Evolutionary conservation across 2,797 vertebrate species (phyloP), one percentile per base, ranked within the genome.

Genomic region (Harpagifer antarcticus): DNA sequence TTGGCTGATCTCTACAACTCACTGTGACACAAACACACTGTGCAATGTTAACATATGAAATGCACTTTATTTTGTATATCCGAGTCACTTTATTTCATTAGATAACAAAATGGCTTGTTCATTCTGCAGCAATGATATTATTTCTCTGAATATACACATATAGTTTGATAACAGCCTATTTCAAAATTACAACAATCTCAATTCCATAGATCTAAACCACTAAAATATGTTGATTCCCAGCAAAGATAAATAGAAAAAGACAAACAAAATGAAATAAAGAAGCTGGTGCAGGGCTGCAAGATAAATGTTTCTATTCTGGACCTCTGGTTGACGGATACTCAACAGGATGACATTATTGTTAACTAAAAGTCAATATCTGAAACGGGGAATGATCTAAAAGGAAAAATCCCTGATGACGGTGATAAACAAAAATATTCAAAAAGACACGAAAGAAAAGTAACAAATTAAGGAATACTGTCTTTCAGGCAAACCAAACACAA

Each of bases 21-120:
- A 6, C n/a, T 33, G 23, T 27, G 23, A 27, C 23, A 19, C 8
- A 15, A 45, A 15, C 42, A 37, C 52, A 13, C 27, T 27, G 20
- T 1, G 7, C 45, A 16, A 7, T 3, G 23, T 1, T 15, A 5
- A 9, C 33, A 17, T 9, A 16, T 5, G 9, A 37, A 5, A 73
- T 20, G 8, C 12, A 53, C 1, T 9, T 3, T 40, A 5, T 19
- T 45, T 69, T 74, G 50, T 69, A 73, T 68, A 58, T 78, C 79
- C 60, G 73, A 66, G 74, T 86, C 55, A 70, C 37, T 92, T 91
- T 83, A 92, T 91, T 93, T 85, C 61, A 66, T 80, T 55, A 87
- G 61, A 85, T 83, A 88, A 89, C 86, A 90, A 90, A 89, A 92
- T 90, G 90, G 91, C 90, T 90, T 91, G 60, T 90, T 91, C 80